A percentile compares a stretch with the other conserved stretches of the same genome.
Conservation (phyloP, 2,888 invertebrate genomes). For the Heliconius hortense region DNA sequence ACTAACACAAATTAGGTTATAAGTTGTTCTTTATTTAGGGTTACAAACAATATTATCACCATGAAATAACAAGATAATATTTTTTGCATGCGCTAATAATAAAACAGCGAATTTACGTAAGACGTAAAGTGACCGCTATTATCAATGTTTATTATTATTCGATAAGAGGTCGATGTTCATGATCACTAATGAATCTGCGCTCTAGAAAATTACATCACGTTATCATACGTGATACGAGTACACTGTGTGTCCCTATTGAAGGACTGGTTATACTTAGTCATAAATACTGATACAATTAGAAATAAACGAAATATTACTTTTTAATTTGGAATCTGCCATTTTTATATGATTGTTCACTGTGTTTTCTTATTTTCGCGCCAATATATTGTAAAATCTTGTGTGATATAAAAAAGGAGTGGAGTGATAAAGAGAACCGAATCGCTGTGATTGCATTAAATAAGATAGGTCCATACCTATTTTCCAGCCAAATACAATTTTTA, state of each 20-base stretch:
- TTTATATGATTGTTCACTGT: too few species aligned
- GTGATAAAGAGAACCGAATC: too few species aligned
- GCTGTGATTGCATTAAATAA: too few species aligned
- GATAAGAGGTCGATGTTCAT: constrained; percentile 35
- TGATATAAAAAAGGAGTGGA: too few species aligned
- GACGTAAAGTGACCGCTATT: constrained; percentile 25
- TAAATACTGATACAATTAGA: too few species aligned
- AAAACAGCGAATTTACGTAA: constrained; percentile 24
- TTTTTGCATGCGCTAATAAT: not conserved
- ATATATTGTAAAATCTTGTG: too few species aligned
- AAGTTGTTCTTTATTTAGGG: not conserved
- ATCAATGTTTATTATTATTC: constrained; percentile 25
- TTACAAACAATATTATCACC: constrained; percentile 4
- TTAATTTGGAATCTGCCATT: too few species aligned
- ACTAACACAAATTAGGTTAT: not conserved
- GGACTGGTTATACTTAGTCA: not conserved
- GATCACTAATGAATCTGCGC: constrained; percentile 17
- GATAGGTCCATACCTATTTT: too few species aligned
- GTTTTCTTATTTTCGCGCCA: too few species aligned
- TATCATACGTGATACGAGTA: not conserved
- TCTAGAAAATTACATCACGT: constrained; percentile 17
- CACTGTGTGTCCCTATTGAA: not conserved
- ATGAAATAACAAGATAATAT: not conserved
- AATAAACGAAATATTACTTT: too few species aligned
- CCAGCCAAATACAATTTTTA: too few species aligned